Percentiles rank a stretch among this genome's conserved stretches.
phyloP scores from a whole-genome alignment of 2,113 vertebrate species.

The Neodon shergylaensis region DNA sequence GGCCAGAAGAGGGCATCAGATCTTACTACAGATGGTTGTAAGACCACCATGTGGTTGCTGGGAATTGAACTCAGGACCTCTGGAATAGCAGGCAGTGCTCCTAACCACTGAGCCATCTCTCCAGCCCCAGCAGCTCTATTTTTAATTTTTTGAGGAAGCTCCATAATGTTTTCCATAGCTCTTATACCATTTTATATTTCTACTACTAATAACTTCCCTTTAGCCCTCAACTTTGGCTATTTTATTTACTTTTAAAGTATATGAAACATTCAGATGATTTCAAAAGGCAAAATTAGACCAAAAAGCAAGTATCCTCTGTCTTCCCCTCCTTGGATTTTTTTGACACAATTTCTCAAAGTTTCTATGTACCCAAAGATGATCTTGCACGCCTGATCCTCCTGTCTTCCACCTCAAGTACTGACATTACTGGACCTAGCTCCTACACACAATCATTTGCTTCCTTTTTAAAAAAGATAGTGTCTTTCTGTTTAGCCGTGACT shows the following conservation, averaged over 20 bases:
- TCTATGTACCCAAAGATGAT: background rate
- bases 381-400: background rate
- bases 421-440: background rate
- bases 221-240: background rate
- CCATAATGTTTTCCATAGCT: background rate
- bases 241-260: constrained; percentile 39
- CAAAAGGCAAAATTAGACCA: background rate
- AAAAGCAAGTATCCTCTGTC: background rate
- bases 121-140: background rate
- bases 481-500: background rate
- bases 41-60: no score
- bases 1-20: no score
- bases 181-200: background rate
- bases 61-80: no score
- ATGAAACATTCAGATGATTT: constrained; percentile 3
- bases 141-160: constrained; percentile 15
- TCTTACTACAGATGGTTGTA: no score
- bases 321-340: no score
- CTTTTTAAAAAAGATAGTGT: background rate
- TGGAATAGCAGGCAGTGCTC: no score
- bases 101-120: no score
- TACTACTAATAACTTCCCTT: background rate
- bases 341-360: background rate
- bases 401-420: background rate
- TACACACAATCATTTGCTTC: background rate